Evolutionary conservation across 2,113 vertebrate species (phyloP), one percentile per base, ranked within the genome.

Genomic region (Ifrita kowaldi): DNA sequence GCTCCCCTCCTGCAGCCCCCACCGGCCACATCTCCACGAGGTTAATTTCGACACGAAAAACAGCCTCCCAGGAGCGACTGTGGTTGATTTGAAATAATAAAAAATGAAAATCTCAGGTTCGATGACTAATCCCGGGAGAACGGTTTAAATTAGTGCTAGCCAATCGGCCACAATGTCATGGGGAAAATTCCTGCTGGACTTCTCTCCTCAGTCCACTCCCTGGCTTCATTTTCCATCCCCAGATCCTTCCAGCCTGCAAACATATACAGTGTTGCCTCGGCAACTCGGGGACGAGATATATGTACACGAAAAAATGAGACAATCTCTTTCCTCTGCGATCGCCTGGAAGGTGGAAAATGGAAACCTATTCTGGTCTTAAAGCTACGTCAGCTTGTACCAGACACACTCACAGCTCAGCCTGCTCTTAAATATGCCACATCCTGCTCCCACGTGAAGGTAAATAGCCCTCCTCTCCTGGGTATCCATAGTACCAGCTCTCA

Each of bases 241-340:
- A 90, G 91, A 69, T 96, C 93, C 96, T 97, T 98, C 98, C 97
- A 98, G 94, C 67, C 95, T 10, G 86, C 96, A 98, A 98, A 98
- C 97, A 98, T 95, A 98, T 84, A 98, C 97, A 97, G 84, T 28
- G 56, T 98, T 97, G 93, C 96, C 96, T 82, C 9, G 93, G 96
- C 62, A 41, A 98, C 96, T 16, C 12, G 1, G 81, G 93, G 97
- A 96, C 13, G 55, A 97, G 97, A 98, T 89, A 92, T 90, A 97
- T 5, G 69, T 50, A 73, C 79, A 41, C 17, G 81, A 97, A 82
- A 80, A 96, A 96, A 64, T 56, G 88, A 97, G 95, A 92, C 89
- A 94, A 78, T 88, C 93, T 83, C 93, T 92, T 95, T 96, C 62
- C 82, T 95, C 82, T 0, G 44, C 8, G 84, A 95, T 97, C 55